Evolutionary conservation across 2,113 vertebrate species (phyloP).

Genomic region (Heterotilapia buettikoferi): DNA sequence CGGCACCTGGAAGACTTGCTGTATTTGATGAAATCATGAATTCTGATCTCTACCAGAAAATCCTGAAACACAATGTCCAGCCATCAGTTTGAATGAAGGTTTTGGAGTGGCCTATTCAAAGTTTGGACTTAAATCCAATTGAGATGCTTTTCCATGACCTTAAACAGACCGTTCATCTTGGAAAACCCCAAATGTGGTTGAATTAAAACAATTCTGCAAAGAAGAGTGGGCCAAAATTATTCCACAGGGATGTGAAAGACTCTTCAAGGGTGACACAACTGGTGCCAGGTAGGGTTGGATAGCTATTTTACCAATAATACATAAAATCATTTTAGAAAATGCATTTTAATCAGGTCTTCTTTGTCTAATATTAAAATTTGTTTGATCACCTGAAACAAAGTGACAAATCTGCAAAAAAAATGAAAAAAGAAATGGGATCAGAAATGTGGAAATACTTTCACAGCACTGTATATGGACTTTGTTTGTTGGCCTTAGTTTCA

Average conservation of each 20-base stretch:
- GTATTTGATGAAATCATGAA: neutral
- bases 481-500: neutral
- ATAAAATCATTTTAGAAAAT: neutral
- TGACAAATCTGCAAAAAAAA: neutral
- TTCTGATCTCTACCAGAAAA: neutral
- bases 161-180: neutral
- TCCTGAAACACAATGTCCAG: neutral
- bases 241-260: neutral
- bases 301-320: neutral
- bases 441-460: neutral
- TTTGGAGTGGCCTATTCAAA: neutral
- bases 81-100: neutral
- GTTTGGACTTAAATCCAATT: neutral
- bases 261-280: neutral
- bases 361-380: neutral
- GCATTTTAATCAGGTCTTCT: neutral
- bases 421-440: neutral
- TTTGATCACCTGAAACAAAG: neutral
- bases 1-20: neutral
- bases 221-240: neutral
- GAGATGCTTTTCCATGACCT: neutral
- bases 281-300: neutral
- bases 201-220: neutral
- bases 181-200: neutral
- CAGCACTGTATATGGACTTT: neutral